These are phyloP conservation scores for human DNA, from an alignment of 2,113 vertebrate species.

Conservation along the genomic window DNA sequence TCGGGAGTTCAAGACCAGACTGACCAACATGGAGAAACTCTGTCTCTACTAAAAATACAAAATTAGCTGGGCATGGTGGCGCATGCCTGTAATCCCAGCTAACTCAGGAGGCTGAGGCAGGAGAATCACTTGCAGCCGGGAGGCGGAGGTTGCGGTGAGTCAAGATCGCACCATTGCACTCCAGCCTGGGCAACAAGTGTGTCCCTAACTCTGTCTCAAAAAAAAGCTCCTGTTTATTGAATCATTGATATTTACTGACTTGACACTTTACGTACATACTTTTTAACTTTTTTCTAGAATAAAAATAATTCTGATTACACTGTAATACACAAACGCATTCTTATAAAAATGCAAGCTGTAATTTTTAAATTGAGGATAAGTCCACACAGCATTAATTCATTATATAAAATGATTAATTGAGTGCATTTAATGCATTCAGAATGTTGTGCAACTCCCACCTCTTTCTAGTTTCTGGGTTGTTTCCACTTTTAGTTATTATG, in stretches of 20 bases:
- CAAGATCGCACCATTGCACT: too few species aligned
- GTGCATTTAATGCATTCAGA: background rate
- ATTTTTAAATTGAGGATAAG: background rate
- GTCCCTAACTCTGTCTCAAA: too few species aligned
- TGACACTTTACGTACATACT: background rate
- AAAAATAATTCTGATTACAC: background rate
- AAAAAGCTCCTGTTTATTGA: background rate
- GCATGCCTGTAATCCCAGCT: too few species aligned
- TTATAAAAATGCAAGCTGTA: background rate
- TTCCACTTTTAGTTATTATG: background rate
- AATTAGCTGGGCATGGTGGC: too few species aligned
- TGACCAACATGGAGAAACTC: too few species aligned
- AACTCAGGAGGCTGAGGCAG: too few species aligned
- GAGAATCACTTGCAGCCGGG: too few species aligned
- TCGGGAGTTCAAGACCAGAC: too few species aligned
- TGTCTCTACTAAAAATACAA: too few species aligned
- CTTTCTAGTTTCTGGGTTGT: background rate
- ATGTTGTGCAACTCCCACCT: background rate
- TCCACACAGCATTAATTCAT: background rate
- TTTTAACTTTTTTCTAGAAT: background rate
- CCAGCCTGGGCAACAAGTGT: too few species aligned
- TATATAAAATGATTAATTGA: background rate
- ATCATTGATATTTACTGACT: background rate
- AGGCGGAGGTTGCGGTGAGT: too few species aligned
- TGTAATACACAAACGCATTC: background rate